Evolutionary conservation across 2,113 vertebrate genomes (phyloP).

Genomic region (Ornithorhynchus anatinus): DNA sequence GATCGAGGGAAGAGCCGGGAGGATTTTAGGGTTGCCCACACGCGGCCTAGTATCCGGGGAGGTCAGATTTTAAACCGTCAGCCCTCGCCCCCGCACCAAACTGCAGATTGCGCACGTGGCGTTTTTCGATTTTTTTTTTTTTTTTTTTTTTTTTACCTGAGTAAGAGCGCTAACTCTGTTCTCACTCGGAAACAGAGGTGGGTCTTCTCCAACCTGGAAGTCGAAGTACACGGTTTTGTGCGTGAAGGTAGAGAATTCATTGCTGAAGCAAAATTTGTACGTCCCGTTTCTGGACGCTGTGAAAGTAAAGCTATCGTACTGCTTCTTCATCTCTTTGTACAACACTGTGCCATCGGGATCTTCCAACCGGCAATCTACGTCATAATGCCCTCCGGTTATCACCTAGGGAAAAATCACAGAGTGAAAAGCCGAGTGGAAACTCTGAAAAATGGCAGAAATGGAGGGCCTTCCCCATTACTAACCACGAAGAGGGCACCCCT

Average conservation of each 20-base stretch:
- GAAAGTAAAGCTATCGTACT: constrained; percentile 97
- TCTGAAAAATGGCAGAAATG: neutral
- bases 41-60: too few relatives aligned
- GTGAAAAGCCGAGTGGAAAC: neutral
- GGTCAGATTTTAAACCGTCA: too few relatives aligned
- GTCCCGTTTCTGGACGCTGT: constrained; percentile 91
- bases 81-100: too few relatives aligned
- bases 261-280: constrained; percentile 98
- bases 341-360: constrained; percentile 87
- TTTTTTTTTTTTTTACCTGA: constrained; percentile 83
- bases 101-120: too few relatives aligned
- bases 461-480: neutral
- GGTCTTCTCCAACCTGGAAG: constrained; percentile 97
- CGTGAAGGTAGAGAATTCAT: constrained; percentile 98
- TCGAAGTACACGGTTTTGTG: constrained; percentile 99
- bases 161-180: constrained; percentile 96
- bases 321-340: constrained; percentile 98
- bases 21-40: too few relatives aligned
- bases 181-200: constrained; percentile 95
- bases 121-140: too few relatives aligned
- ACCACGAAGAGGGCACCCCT: neutral
- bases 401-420: constrained; percentile 73
- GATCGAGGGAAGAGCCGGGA: too few relatives aligned
- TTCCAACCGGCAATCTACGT: constrained; percentile 95
- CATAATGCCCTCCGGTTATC: constrained; percentile 97